phyloP scores from a whole-genome alignment of 2,888 invertebrate genomes.

The Lithophane leautieri region DNA sequence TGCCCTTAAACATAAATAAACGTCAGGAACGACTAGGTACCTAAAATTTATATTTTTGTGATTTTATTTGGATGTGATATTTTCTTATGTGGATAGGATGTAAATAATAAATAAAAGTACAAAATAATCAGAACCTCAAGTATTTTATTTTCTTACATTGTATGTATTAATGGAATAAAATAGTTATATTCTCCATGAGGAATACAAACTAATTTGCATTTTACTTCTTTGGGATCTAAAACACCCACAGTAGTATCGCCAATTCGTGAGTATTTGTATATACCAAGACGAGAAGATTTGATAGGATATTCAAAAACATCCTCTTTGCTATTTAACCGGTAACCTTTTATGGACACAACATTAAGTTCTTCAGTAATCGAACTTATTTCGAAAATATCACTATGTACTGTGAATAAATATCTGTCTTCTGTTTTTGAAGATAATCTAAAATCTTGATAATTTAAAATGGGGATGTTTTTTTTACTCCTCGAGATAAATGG shows the following conservation, averaged over 20 bases:
- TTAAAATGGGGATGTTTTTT: neutral
- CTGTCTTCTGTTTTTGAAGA: slow-evolving; percentile 14
- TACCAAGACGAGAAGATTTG: slow-evolving; percentile 12
- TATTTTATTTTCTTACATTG: slow-evolving; percentile 24
- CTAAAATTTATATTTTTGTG: slow-evolving; percentile 11
- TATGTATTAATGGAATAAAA: slow-evolving; percentile 16
- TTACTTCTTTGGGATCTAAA: slow-evolving; percentile 8
- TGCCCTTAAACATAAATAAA: neutral
- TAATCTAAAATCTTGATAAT: slow-evolving; percentile 10
- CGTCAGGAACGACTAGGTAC: neutral
- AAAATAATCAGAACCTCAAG: slow-evolving; percentile 16
- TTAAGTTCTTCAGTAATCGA: neutral
- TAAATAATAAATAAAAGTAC: slow-evolving; percentile 20
- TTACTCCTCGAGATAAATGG: neutral
- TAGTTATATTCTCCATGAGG: slow-evolving; percentile 6
- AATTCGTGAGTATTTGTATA: neutral
- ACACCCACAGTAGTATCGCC: neutral
- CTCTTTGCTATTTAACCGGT: slow-evolving; percentile 7
- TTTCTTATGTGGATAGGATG: slow-evolving; percentile 2
- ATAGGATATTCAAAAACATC: slow-evolving; percentile 15
- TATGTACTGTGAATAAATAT: slow-evolving; percentile 8
- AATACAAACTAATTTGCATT: slow-evolving; percentile 12
- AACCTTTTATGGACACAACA: slow-evolving; percentile 10
- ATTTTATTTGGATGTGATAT: slow-evolving; percentile 14
- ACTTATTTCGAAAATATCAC: slow-evolving; percentile 11